Base-by-base conservation (phyloP, 2,888 invertebrate species). In the Cephus pygmeus region DNA sequence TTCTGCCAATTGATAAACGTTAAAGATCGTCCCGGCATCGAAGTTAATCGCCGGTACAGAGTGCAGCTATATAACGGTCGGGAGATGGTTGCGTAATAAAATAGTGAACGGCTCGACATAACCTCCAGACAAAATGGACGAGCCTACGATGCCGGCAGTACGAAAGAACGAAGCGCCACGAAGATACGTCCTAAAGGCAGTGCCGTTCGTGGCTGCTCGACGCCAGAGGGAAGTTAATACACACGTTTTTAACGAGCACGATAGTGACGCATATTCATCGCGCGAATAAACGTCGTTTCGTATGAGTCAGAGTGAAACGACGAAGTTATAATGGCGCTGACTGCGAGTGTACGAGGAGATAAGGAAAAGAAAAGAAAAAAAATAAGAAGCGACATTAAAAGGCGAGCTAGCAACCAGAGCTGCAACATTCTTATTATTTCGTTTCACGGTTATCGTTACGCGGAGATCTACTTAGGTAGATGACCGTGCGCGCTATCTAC, bases 401-500 rank as follows among this genome's bases (percentile, higher is more conserved):
- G 23, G 71, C 71, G 71, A 71, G 31, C 71, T 71, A 31, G 71
- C 71, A 34, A 34, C 71, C 33, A 71, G 71, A 31, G 71, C 71
- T 23, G 15, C 23, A 56, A 56, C 23, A 34, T 82, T 85, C 86
- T 87, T 85, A 85, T 86, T 87, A 85, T 81, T 83, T 84, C 84
- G 85, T 87, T 83, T 84, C 79, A 80, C 78, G 79, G 83, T 79
- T 89, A 90, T 90, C 89, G 84, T 84, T 83, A 83, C 85, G 80
- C 83, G 78, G 85, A 84, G 86, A 89, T 90, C 90, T 87, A 80
- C 81, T 79, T 74, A 74, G 76, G 76, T 73, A 74, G 76, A 79
- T 56, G 79, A 79, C 76, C 69, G 34, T 40, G 34, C 74, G 74
- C 23, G 74, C 36, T 30, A 34, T 74, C 71, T 74, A 82, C 81